Conservation (phyloP, 2,113 vertebrate species). For the Indri indri region DNA sequence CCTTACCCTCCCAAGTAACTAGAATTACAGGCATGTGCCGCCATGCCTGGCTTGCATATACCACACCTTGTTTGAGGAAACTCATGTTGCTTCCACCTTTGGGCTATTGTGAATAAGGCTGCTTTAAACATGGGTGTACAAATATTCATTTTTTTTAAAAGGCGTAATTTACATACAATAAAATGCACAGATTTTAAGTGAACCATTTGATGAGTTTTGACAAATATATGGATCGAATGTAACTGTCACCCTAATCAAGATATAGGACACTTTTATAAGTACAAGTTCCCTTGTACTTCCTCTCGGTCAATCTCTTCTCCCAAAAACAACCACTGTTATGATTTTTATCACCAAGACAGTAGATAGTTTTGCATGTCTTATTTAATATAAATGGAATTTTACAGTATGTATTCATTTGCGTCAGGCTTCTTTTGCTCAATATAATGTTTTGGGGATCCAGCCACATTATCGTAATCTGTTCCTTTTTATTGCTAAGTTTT, state of each 20-base stretch:
- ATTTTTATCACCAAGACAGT: not conserved
- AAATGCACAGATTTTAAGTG: conserved; percentile 27
- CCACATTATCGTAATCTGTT: not conserved
- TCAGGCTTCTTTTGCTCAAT: not conserved
- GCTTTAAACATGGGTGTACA: not conserved
- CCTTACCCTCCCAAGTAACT: too few relatives aligned
- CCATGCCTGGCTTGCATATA: too few relatives aligned
- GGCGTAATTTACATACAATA: not conserved
- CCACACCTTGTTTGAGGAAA: not conserved
- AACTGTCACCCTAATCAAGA: not conserved
- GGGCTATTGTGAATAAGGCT: not conserved
- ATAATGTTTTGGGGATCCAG: not conserved
- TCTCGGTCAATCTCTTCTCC: not conserved
- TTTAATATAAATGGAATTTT: not conserved
- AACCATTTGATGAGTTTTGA: not conserved
- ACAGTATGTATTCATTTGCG: not conserved
- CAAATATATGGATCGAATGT: not conserved
- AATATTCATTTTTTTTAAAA: not conserved
- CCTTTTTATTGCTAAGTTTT: not conserved
- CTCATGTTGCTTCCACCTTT: not conserved
- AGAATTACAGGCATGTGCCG: too few relatives aligned
- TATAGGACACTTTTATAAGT: not conserved
- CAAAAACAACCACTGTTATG: not conserved
- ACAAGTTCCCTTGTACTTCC: not conserved
- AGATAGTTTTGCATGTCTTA: not conserved